Evolutionary conservation across 2,113 vertebrate species (phyloP).

Genomic region (Rattus norvegicus): DNA sequence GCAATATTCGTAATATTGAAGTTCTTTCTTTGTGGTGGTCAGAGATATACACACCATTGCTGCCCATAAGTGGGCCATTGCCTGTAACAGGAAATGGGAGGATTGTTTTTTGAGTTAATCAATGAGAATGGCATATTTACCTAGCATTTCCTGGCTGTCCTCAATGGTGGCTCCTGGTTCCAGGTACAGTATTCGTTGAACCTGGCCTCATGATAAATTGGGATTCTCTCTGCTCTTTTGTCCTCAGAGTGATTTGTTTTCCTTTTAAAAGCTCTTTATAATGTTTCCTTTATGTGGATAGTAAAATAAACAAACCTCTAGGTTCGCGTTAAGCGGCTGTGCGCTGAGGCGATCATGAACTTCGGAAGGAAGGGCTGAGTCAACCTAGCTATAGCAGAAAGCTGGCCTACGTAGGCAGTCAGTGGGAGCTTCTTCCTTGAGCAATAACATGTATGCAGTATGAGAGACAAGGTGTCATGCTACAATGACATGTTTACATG

Average conservation of each 20-base stretch:
- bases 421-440: fast-evolving
- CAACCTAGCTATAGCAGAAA: not conserved
- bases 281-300: constrained; percentile 59
- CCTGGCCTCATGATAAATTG: constrained; percentile 34
- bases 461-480: not conserved
- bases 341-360: constrained; percentile 10
- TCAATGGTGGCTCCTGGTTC: not conserved
- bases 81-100: not conserved
- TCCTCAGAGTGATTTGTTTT: constrained; percentile 53
- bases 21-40: not conserved
- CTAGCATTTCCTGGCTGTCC: not conserved
- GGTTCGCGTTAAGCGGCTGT: constrained; percentile 15
- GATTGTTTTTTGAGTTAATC: constrained; percentile 15
- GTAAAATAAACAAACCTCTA: constrained; percentile 67
- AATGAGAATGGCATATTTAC: not conserved
- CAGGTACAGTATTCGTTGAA: not conserved
- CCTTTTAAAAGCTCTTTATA: constrained; percentile 68
- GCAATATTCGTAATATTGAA: not conserved
- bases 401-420: fast-evolving
- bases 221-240: not conserved
- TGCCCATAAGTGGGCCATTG: not conserved
- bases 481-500: too few relatives aligned
- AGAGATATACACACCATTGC: not conserved
- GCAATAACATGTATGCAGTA: fast-evolving
- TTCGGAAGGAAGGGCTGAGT: not conserved